Conservation (phyloP, 2,888 invertebrate genomes). For the Ectobius pallidus region DNA sequence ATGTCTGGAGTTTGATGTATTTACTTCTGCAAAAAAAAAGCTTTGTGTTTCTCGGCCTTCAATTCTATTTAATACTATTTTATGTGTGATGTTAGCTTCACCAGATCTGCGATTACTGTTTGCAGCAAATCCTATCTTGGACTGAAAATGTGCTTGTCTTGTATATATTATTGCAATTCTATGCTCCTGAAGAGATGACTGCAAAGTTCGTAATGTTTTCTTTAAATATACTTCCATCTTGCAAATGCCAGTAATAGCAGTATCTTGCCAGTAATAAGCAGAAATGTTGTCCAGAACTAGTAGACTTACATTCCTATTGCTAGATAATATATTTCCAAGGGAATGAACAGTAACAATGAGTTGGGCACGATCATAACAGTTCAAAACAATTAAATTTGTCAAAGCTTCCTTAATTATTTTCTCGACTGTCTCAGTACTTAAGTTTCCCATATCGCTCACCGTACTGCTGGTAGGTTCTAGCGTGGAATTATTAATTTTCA, state of each 20-base stretch:
- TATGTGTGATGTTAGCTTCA: neutral
- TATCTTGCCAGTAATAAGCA: constrained; percentile 63
- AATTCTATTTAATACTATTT: constrained; percentile 3
- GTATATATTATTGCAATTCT: constrained; percentile 61
- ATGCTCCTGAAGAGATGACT: constrained; percentile 58
- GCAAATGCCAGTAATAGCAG: constrained; percentile 49
- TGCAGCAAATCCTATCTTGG: constrained; percentile 46
- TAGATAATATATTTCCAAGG: constrained; percentile 54
- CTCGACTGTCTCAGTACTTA: constrained; percentile 43
- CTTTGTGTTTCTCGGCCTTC: neutral
- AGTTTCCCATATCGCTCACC: neutral
- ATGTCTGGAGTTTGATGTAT: neutral
- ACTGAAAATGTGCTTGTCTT: constrained; percentile 59
- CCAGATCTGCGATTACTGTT: constrained; percentile 5
- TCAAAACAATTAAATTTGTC: constrained; percentile 52
- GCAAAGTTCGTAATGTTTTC: constrained; percentile 55
- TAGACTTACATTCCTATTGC: constrained; percentile 54
- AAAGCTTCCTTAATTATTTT: constrained; percentile 50
- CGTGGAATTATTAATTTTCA: neutral
- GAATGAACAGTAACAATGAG: constrained; percentile 52
- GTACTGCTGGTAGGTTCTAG: neutral
- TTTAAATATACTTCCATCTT: constrained; percentile 61
- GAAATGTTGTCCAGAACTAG: constrained; percentile 59
- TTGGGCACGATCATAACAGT: constrained; percentile 54
- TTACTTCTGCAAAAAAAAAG: constrained; percentile 30